phyloP scores from a whole-genome alignment of 2,797 vertebrate genomes.

The Calcarius lapponicus region DNA sequence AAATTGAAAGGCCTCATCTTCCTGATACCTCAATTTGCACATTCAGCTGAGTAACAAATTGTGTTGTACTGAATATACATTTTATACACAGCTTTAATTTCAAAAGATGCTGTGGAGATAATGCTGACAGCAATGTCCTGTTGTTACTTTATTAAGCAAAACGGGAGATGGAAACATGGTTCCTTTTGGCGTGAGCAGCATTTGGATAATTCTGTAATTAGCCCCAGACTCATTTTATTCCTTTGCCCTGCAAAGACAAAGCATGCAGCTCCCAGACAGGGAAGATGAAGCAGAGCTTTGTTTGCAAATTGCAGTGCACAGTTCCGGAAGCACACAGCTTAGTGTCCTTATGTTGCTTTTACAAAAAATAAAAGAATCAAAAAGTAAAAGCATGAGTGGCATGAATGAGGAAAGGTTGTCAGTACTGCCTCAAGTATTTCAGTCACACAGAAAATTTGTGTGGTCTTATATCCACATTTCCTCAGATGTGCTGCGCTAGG shows the following conservation, averaged over 20 bases:
- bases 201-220: not conserved
- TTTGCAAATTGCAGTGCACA: not conserved
- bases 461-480: not conserved
- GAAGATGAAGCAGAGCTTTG: not conserved
- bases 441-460: not conserved
- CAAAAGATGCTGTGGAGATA: not conserved
- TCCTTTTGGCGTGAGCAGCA: not conserved
- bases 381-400: not conserved
- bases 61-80: not conserved
- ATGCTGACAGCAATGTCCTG: not conserved
- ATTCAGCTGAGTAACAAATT: not conserved
- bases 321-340: accelerated
- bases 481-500: not conserved
- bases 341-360: not conserved
- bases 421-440: not conserved
- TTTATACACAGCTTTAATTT: not conserved
- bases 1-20: not conserved
- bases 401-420: not conserved
- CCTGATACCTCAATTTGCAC: not conserved
- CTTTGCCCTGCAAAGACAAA: not conserved
- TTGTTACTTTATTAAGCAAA: not conserved
- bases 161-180: not conserved
- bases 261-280: not conserved
- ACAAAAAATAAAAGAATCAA: not conserved
- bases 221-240: not conserved